phyloP scores from a whole-genome alignment of 2,888 invertebrate genomes.

The Drosophila antonietae region DNA sequence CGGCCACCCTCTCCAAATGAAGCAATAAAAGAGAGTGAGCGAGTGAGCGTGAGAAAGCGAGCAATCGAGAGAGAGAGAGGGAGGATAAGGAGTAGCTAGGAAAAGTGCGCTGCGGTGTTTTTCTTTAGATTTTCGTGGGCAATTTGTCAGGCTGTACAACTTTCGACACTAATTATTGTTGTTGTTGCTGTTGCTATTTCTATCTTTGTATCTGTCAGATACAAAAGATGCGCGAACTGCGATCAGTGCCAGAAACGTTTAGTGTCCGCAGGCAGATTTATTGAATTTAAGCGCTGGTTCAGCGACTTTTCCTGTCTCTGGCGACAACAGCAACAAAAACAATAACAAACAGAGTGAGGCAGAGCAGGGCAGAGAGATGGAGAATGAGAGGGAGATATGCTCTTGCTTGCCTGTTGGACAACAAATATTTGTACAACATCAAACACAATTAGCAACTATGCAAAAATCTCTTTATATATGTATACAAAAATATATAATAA shows the following conservation, averaged over 20 bases:
- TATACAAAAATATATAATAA: neutral
- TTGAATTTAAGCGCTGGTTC: conserved; percentile 46
- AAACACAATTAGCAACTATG: conserved; percentile 5
- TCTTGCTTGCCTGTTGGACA: neutral
- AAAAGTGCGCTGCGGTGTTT: conserved; percentile 10
- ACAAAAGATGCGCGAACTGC: conserved; percentile 27
- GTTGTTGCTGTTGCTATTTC: conserved; percentile 30
- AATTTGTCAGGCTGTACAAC: conserved; percentile 44
- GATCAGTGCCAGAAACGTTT: conserved; percentile 71
- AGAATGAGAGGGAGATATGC: neutral
- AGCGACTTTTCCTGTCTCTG: conserved; percentile 27
- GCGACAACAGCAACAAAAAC: conserved; percentile 23
- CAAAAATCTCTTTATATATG: neutral
- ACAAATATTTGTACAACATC: neutral
- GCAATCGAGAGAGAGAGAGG: neutral
- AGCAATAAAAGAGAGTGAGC: neutral
- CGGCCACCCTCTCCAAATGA: conserved; percentile 32
- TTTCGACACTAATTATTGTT: conserved; percentile 46
- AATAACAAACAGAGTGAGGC: conserved; percentile 8
- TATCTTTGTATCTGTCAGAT: conserved; percentile 22
- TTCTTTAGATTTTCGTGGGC: conserved; percentile 18
- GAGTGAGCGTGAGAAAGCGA: neutral
- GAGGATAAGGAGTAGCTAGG: neutral
- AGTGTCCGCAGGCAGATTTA: conserved; percentile 60
- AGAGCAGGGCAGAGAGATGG: neutral